Evolutionary conservation across 2,113 vertebrate genomes (phyloP).

Genomic region (Capricornis sumatraensis): DNA sequence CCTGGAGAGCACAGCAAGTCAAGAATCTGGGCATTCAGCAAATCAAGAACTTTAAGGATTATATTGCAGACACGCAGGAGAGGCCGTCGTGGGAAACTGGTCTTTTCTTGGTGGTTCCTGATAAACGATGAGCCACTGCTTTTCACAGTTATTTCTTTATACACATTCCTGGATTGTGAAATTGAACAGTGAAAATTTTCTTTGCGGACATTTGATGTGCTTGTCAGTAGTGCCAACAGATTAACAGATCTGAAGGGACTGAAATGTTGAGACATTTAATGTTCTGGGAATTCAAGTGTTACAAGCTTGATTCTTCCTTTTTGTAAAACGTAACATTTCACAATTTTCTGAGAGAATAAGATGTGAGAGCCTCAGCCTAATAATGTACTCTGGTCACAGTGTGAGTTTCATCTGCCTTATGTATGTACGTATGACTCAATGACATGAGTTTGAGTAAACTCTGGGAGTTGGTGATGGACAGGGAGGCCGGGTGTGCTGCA

Average conservation of each 20-base stretch:
- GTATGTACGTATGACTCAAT: neutral
- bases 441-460: neutral
- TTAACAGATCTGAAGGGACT: neutral
- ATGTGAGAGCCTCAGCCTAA: neutral
- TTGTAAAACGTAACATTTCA: neutral
- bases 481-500: neutral
- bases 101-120: neutral
- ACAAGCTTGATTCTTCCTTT: neutral
- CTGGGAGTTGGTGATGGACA: neutral
- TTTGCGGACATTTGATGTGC: neutral
- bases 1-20: neutral
- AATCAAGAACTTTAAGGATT: neutral
- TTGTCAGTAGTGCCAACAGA: neutral
- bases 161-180: neutral
- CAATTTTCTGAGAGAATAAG: neutral
- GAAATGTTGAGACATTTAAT: neutral
- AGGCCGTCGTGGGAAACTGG: neutral
- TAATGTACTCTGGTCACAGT: neutral
- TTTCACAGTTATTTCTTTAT: neutral
- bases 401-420: neutral
- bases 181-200: neutral
- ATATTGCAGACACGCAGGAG: neutral
- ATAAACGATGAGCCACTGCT: neutral
- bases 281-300: neutral
- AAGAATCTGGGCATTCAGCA: neutral